Evolutionary conservation across 2,113 vertebrate species (phyloP), one percentile per base, ranked within the genome.

Genomic region (Laterallus jamaicensis): DNA sequence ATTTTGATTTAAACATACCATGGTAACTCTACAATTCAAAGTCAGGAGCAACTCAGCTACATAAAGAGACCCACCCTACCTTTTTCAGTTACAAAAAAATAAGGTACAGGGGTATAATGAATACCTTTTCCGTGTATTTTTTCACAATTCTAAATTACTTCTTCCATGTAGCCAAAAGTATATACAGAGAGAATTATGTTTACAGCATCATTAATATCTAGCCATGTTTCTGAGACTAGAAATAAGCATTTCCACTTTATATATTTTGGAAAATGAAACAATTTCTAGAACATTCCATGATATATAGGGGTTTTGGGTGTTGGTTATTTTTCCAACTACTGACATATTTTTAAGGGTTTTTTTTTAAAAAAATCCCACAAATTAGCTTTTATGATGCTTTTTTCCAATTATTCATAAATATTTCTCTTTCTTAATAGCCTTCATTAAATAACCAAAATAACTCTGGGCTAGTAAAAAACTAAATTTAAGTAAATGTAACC

Each of bases 301-400:
- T 73, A 44, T 20, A 35, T n/a, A 26, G 6, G 13, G 1, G 18
- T 78, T 70, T 20, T 4, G 9, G 11, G 2, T 1, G 0, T 0
- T 54, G 13, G 25, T 28, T 6, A 58, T 80, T 68, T 54, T 67
- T 20, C 12, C 26, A 54, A 18, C 29, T 74, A 15, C 5, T 32
- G 13, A 40, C 5, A 19, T 24, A 32, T 3, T 66, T 86, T 18
- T 44, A 55, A 24, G 10, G 24, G 5, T 12, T 31, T 26, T 3
- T 24, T n/a, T 68, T 60, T 50, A 44, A 44, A 35, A 35, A 35
- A 35, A 44, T 3, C 42, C 39, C 8, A 26, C 10, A 8, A 69
- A 35, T 62, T 66, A 67, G 4, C 7, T 54, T 86, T 49, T 58
- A 11, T n/a, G 25, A 37, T 35, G 12, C 2, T n/a, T 71, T 95